phyloP scores from a whole-genome alignment of 2,888 invertebrate genomes.

The Pterobdella sp. region DNA sequence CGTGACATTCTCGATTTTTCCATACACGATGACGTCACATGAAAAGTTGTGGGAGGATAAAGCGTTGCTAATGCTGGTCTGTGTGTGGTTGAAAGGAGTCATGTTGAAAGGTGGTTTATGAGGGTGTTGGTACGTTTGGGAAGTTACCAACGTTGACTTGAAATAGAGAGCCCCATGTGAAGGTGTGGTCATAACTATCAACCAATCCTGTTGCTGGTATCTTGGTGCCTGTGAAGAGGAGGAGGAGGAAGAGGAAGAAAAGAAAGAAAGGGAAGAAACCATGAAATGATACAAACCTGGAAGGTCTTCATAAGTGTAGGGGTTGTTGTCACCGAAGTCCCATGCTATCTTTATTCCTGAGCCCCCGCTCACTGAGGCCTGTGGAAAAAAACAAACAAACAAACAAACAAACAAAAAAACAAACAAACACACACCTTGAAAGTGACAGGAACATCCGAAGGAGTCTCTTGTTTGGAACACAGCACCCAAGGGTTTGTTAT shows the following conservation, averaged over 20 bases:
- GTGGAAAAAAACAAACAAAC: neutral
- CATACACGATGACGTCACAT: slow-evolving; percentile 28
- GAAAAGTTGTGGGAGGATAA: slow-evolving; percentile 25
- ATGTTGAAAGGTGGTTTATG: neutral
- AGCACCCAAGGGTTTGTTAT: slow-evolving; percentile 34
- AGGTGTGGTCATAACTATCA: slow-evolving; percentile 25
- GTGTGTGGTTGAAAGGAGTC: neutral
- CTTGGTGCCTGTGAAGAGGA: slow-evolving; percentile 2
- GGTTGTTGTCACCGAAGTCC: slow-evolving; percentile 38
- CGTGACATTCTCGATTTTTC: slow-evolving; percentile 36
- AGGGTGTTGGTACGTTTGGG: neutral
- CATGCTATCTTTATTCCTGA: slow-evolving; percentile 42
- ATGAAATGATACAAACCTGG: neutral
- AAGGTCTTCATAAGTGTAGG: neutral
- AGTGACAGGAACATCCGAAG: slow-evolving; percentile 19
- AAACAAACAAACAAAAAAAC: neutral
- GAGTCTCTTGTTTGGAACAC: slow-evolving; percentile 22
- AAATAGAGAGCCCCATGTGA: slow-evolving; percentile 16
- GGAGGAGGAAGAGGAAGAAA: slow-evolving; percentile 17
- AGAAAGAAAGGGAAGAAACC: slow-evolving; percentile 12
- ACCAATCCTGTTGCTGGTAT: slow-evolving; percentile 11
- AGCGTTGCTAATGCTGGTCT: slow-evolving; percentile 35
- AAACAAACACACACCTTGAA: slow-evolving; percentile 23
- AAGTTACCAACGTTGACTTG: slow-evolving; percentile 16
- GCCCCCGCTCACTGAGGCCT: slow-evolving; percentile 39